These are phyloP conservation scores for Antidorcas marsupialis DNA, from an alignment of 2,113 vertebrate genomes.

Conservation along the genomic window DNA sequence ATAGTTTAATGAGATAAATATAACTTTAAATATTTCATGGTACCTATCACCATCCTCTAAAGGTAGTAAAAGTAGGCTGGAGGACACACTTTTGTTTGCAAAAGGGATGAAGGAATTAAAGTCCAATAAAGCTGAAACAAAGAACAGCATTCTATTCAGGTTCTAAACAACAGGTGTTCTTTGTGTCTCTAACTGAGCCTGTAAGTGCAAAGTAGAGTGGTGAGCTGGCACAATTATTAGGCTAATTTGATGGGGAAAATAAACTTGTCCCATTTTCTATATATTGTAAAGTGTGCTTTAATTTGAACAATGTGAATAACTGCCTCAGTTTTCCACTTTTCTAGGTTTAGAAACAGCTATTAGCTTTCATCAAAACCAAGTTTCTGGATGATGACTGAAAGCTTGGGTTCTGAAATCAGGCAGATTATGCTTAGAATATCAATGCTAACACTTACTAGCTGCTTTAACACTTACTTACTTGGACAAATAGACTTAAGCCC, in stretches of 20 bases:
- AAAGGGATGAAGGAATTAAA: not conserved
- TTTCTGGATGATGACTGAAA: not conserved
- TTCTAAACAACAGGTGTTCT: not conserved
- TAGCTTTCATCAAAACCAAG: not conserved
- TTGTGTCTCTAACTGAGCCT: not conserved
- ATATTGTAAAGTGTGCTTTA: not conserved
- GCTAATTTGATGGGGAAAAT: not conserved
- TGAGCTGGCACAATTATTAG: not conserved
- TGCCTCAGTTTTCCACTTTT: not conserved
- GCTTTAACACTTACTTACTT: not conserved
- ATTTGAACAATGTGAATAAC: not conserved
- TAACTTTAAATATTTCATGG: constrained; percentile 59
- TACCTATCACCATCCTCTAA: not conserved
- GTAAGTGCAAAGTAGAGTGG: not conserved
- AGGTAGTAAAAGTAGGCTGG: not conserved
- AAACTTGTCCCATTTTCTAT: not conserved
- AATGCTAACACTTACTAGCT: not conserved
- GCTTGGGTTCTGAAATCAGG: not conserved
- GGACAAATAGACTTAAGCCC: too few relatives aligned
- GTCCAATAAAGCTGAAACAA: not conserved
- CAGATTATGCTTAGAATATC: not conserved
- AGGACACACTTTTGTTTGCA: not conserved
- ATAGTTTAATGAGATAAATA: constrained; percentile 18
- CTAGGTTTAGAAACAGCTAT: not conserved
- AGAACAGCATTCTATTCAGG: not conserved